Conservation (phyloP, 2,888 invertebrate species). For the Pandemis heparana region DNA sequence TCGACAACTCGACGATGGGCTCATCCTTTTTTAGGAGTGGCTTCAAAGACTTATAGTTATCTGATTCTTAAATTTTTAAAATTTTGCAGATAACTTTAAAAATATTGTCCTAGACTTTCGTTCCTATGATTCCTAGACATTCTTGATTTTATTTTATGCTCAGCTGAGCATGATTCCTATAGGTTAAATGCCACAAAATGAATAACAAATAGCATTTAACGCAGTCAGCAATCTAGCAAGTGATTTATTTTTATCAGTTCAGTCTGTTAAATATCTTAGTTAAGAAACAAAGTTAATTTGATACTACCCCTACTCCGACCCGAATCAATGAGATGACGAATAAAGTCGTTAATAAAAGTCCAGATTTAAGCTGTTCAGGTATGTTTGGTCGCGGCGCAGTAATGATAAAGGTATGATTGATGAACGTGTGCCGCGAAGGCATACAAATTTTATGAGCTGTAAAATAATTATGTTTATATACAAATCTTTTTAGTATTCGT, state of each 20-base stretch:
- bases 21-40: background rate
- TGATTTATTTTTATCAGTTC: background rate
- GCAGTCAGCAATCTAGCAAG: background rate
- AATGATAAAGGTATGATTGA: slow-evolving; percentile 16
- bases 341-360: slow-evolving; percentile 6
- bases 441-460: background rate
- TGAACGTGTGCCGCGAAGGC: background rate
- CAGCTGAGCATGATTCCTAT: slow-evolving; percentile 34
- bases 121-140: background rate
- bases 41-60: background rate
- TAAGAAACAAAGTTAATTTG: background rate
- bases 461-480: background rate
- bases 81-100: background rate
- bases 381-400: background rate
- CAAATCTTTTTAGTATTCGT: background rate
- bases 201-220: slow-evolving; percentile 13
- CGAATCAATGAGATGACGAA: background rate
- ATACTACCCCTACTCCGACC: background rate
- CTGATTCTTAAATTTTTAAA: no score
- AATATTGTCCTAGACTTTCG: slow-evolving; percentile 1
- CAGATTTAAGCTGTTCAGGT: background rate
- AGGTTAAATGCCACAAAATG: slow-evolving; percentile 30
- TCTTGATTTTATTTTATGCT: slow-evolving; percentile 34
- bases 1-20: background rate
- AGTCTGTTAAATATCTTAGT: no score